phyloP scores from a whole-genome alignment of 2,888 invertebrate species.

The Pegoplata infirma region DNA sequence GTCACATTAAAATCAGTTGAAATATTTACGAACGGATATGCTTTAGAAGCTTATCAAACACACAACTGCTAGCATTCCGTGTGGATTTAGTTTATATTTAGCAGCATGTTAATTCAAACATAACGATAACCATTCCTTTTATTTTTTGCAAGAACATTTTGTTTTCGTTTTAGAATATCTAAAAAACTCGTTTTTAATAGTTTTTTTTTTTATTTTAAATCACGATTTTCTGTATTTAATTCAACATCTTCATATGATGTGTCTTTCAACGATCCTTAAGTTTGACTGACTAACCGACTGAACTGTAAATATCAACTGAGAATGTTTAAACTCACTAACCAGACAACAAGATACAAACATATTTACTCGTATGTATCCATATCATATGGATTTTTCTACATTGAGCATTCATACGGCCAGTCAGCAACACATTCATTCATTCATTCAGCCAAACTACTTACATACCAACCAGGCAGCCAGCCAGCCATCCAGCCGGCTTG shows the following conservation, averaged over 20 bases:
- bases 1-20: not conserved
- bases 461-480: not conserved
- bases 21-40: constrained; percentile 35
- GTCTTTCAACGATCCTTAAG: not conserved
- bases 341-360: constrained; percentile 13
- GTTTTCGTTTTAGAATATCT: not conserved
- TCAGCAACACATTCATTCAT: constrained; percentile 8
- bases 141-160: no score
- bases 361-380: not conserved
- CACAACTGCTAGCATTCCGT: not conserved
- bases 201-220: not conserved
- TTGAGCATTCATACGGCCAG: not conserved
- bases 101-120: not conserved
- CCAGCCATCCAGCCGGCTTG: not conserved
- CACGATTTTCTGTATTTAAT: not conserved
- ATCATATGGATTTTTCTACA: not conserved
- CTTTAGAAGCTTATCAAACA: constrained; percentile 28
- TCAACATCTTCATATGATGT: no score
- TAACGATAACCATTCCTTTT: not conserved
- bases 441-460: not conserved
- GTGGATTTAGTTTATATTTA: not conserved
- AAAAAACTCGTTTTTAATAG: not conserved
- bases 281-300: constrained; percentile 29
- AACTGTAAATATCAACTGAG: constrained; percentile 1
- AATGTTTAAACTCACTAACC: not conserved